These are phyloP conservation scores for Helicolenus hilgendorfi DNA, from an alignment of 2,797 vertebrate genomes.

Conservation along the genomic window DNA sequence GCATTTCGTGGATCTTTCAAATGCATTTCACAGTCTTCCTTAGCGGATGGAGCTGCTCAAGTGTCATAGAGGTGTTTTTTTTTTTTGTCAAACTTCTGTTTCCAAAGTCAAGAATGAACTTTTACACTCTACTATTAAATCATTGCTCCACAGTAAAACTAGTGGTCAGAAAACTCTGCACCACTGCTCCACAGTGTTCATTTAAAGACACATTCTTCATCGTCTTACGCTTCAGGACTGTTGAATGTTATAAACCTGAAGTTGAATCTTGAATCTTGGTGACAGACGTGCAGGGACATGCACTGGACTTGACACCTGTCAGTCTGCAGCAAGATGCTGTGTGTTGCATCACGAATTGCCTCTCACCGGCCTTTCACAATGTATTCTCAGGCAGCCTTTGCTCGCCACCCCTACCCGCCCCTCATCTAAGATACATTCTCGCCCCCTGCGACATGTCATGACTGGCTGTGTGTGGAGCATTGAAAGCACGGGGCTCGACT, in stretches of 20 bases:
- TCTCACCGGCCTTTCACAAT: slow-evolving; percentile 11
- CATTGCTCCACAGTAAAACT: neutral
- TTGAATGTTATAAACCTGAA: neutral
- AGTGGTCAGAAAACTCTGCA: neutral
- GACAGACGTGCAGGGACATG: neutral
- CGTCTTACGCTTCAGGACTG: neutral
- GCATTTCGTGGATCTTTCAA: neutral
- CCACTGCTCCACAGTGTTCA: neutral
- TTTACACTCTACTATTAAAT: neutral
- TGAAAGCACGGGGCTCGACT: slow-evolving; percentile 52
- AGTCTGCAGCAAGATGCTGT: slow-evolving; percentile 27
- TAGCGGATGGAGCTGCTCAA: neutral
- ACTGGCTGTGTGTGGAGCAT: slow-evolving; percentile 53
- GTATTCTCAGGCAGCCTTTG: slow-evolving; percentile 24
- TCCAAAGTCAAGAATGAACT: neutral
- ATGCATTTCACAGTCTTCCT: neutral
- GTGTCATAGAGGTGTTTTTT: neutral
- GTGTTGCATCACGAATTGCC: slow-evolving; percentile 15
- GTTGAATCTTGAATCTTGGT: neutral
- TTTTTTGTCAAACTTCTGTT: neutral
- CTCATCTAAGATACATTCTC: slow-evolving; percentile 50
- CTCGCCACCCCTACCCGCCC: neutral
- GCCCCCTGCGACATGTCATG: slow-evolving; percentile 43
- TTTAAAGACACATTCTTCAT: neutral
- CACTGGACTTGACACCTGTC: slow-evolving; percentile 53